Evolutionary conservation across 30 jellyfish, hydroid and myxozoan genomes (phyloP), one percentile per base, ranked within the genome.

Genomic region (Pseudorhiza aurosa): DNA sequence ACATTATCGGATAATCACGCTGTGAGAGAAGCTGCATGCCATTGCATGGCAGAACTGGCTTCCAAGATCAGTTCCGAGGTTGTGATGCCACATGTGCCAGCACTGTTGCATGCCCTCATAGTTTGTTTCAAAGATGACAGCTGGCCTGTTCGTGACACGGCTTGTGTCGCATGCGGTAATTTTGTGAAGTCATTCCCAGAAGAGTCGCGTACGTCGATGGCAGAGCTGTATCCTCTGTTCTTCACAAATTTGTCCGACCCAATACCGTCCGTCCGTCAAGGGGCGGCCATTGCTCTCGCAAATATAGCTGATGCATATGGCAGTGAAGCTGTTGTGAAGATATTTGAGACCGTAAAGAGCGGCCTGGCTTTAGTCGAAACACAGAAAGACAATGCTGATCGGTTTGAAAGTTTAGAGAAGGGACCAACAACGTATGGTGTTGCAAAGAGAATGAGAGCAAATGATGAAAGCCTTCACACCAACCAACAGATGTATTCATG

Each of bases 71-170:
- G 72, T 31, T 57, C 67, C 24, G 71, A 32, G 4, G 88, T 58
- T 2, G 96, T 88, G 27, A 44, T 45, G 43, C 96, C 97, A 4
- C 87, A 81, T 81, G 94, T 94, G 24, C 51, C 94, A 17, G 65
- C 46, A 40, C 85, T 94, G 33, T 67, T 94, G 51, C 58, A 59
- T 62, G 97, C 97, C 17, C 60, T 94, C 44, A 83, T 81, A 27
- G 88, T 82, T 26, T 94, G 99, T 70, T 94, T 94, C 73, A 88
- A 83, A 77, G 99, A 94, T 83, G 97, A 94, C 7, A 94, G 99
- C 57, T 94, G 99, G 99, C 99, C 99, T 9, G 99, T 94, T 22
- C 70, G 99, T 46, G 99, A 94, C 86, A 94, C 99, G 21, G 99
- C 99, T 8, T 94, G 99, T 88, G 96, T 88, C 31, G 99, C 99